phyloP scores from a whole-genome alignment of 2,888 invertebrate genomes.

The Melipona beecheii region DNA sequence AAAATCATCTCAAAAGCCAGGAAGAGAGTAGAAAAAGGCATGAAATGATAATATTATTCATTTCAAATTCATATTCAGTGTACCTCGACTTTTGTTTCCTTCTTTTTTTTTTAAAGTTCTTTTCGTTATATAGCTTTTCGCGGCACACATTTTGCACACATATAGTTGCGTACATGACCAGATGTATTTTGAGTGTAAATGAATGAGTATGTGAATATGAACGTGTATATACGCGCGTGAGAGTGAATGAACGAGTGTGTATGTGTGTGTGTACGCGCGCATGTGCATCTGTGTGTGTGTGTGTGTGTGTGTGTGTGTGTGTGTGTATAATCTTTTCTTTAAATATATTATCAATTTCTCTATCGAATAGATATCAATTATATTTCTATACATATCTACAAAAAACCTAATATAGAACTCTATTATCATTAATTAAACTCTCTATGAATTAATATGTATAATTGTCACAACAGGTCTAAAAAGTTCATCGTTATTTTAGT shows the following conservation, averaged over 20 bases:
- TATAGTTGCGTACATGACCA: conserved; percentile 62
- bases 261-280: conserved; percentile 3
- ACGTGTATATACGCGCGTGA: conserved; percentile 25
- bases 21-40: conserved; percentile 80
- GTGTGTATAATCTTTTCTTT: conserved; percentile 64
- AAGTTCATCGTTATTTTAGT: conserved; percentile 72
- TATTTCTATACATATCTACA: conserved; percentile 83
- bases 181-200: conserved; percentile 49
- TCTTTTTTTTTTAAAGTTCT: conserved; percentile 19
- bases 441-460: conserved; percentile 82
- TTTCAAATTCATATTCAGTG: conserved; percentile 60
- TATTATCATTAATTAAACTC: conserved; percentile 83
- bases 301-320: conserved; percentile 46
- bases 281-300: conserved; percentile 30
- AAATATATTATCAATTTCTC: conserved; percentile 80
- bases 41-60: conserved; percentile 72
- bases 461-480: conserved; percentile 79
- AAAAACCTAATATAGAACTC: conserved; percentile 82
- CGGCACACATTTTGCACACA: conserved; percentile 54
- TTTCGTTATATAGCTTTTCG: conserved; percentile 33
- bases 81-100: conserved; percentile 36
- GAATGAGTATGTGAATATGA: conserved; percentile 46
- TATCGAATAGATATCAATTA: conserved; percentile 80
- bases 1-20: conserved; percentile 78
- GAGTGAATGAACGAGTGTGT: conserved; percentile 6